Percentiles rank a stretch among this genome's conserved stretches.
Evolutionary conservation across 2,888 invertebrate genomes (phyloP).

Genomic region (Drosophila recens): DNA sequence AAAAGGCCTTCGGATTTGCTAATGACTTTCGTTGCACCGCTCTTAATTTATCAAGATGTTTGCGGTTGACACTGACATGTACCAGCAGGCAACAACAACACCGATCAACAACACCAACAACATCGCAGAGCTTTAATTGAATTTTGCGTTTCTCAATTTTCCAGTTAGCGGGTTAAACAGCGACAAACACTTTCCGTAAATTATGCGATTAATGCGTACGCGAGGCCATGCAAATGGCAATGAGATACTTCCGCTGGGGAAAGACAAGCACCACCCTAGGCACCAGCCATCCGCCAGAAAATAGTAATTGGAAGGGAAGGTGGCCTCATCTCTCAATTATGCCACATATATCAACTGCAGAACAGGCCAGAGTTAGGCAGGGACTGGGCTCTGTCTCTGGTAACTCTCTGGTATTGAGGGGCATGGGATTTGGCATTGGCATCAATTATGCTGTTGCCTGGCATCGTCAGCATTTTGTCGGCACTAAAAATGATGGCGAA

Average conservation of each 20-base stretch:
- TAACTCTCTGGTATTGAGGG: slow-evolving; percentile 3
- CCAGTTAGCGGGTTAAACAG: slow-evolving; percentile 48
- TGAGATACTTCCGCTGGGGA: slow-evolving; percentile 47
- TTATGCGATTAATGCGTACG: slow-evolving; percentile 56
- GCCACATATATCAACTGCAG: slow-evolving; percentile 16
- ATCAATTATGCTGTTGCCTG: slow-evolving; percentile 64
- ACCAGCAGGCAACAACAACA: slow-evolving; percentile 22
- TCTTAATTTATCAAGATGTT: slow-evolving; percentile 70
- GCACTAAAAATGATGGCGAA: slow-evolving; percentile 59
- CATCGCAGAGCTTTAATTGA: slow-evolving; percentile 58
- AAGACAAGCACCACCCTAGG: slow-evolving; percentile 6
- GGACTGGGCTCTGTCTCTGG: slow-evolving; percentile 1
- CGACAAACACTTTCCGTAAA: slow-evolving; percentile 43
- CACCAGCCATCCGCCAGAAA: not conserved
- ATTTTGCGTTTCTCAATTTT: slow-evolving; percentile 52
- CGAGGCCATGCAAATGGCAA: slow-evolving; percentile 52
- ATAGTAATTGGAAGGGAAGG: slow-evolving; percentile 3
- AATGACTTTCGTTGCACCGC: slow-evolving; percentile 57
- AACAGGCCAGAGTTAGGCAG: slow-evolving; percentile 12
- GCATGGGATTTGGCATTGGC: slow-evolving; percentile 47
- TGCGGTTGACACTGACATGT: slow-evolving; percentile 65
- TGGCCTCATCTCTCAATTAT: slow-evolving; percentile 14
- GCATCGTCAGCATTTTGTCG: slow-evolving; percentile 51
- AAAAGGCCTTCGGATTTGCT: slow-evolving; percentile 44
- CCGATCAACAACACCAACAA: not conserved